These are phyloP conservation scores for Ceratina calcarata DNA, from an alignment of 1,140 invertebrate genomes.

Conservation along the genomic window DNA sequence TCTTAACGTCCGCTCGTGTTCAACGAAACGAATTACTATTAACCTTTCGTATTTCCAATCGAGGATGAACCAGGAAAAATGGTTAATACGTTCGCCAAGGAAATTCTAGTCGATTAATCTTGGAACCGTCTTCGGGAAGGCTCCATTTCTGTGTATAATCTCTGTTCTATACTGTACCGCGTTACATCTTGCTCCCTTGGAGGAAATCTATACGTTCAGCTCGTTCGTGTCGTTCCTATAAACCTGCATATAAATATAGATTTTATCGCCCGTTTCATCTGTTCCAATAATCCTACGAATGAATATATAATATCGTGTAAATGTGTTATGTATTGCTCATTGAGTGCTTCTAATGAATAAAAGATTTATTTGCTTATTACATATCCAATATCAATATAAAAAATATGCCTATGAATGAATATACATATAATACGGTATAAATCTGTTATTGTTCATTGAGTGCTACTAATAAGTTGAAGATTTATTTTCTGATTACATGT, in stretches of 20 bases:
- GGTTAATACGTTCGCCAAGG: not conserved
- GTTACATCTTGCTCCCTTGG: conserved; percentile 7
- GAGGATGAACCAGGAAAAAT: not conserved
- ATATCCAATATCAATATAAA: no score
- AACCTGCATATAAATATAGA: conserved; percentile 1
- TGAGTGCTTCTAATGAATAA: no score
- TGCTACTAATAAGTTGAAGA: no score
- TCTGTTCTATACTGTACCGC: not conserved
- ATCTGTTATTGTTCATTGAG: no score
- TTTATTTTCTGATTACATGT: no score
- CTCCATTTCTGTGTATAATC: conserved; percentile 21
- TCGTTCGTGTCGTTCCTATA: conserved; percentile 15
- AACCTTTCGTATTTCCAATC: not conserved
- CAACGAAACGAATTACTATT: not conserved
- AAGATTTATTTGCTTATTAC: no score
- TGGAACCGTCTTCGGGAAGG: conserved; percentile 1
- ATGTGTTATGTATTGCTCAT: no score
- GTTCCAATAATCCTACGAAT: no score
- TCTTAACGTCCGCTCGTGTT: no score
- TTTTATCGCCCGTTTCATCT: not conserved
- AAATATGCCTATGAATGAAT: no score
- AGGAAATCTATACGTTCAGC: conserved; percentile 36
- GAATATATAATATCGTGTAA: no score
- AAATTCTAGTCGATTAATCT: conserved; percentile 14
- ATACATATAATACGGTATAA: no score